A percentile compares a stretch with the other conserved stretches of the same genome.
Evolutionary conservation across 2,888 invertebrate genomes (phyloP).

Genomic region (Synanthedon tipuliformis): DNA sequence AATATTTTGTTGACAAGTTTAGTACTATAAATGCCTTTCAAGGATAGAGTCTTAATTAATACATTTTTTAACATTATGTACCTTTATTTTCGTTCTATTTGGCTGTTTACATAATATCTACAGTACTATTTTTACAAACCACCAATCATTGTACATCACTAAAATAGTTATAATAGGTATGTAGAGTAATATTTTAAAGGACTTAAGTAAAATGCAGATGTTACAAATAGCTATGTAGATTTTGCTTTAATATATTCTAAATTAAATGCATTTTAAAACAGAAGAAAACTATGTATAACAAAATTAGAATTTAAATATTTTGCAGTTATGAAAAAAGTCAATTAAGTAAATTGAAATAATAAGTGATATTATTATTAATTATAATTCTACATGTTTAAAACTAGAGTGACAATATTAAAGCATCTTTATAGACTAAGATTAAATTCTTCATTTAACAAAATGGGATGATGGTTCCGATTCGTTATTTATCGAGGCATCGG

Average conservation of each 20-base stretch:
- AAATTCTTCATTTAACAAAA: not conserved
- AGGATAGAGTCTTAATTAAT: no score
- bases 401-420: constrained; percentile 57
- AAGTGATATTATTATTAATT: not conserved
- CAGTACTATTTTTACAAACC: constrained; percentile 12
- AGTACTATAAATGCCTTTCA: no score
- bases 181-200: no score
- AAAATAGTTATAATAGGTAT: not conserved
- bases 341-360: not conserved
- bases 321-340: not conserved
- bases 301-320: not conserved
- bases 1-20: no score
- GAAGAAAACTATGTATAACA: not conserved
- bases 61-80: constrained; percentile 21
- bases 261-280: no score
- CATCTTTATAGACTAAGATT: constrained; percentile 20
- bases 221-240: no score
- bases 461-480: constrained; percentile 6
- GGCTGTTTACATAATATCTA: constrained; percentile 51
- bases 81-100: constrained; percentile 42
- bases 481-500: constrained; percentile 71
- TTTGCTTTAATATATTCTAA: no score
- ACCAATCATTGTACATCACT: constrained; percentile 2
- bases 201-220: no score
- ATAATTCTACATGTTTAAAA: constrained; percentile 27